phyloP scores from a whole-genome alignment of 2,888 invertebrate genomes.

The Cataglyphis albicans region DNA sequence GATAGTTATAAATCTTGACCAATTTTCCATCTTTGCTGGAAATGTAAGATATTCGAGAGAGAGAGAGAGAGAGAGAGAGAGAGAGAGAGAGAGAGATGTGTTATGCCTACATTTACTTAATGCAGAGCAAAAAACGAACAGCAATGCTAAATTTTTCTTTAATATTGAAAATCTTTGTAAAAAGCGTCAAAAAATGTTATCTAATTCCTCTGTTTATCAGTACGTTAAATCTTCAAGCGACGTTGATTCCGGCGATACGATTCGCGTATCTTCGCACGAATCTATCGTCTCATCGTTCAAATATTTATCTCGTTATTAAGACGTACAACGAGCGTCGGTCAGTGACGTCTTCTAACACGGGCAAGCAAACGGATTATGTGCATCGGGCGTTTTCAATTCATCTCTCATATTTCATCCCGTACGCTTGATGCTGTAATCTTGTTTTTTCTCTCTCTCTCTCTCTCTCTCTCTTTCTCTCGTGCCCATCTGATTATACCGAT shows the following conservation, averaged over 20 bases:
- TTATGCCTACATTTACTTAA: neutral
- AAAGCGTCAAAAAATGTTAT: neutral
- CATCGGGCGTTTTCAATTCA: conserved; percentile 13
- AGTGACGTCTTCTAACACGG: neutral
- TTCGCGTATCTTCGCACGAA: neutral
- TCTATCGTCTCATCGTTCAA: neutral
- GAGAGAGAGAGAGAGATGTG: neutral
- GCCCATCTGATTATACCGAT: conserved; percentile 33
- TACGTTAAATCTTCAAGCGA: neutral
- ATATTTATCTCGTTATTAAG: conserved; percentile 7
- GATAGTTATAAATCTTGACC: neutral
- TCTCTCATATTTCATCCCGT: conserved; percentile 6
- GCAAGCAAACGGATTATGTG: conserved; percentile 14
- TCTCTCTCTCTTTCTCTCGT: neutral
- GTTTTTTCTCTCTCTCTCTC: neutral
- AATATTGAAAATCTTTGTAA: neutral
- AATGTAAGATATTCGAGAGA: neutral
- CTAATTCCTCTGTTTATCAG: neutral
- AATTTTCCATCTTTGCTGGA: neutral
- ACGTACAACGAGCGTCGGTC: neutral
- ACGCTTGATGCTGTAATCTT: conserved; percentile 25
- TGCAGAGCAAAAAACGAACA: neutral
- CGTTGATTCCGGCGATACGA: neutral
- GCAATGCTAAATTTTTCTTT: conserved; percentile 2
- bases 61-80: too few species aligned